A percentile compares a stretch with the other conserved stretches of the same genome.
Evolutionary conservation across 2,113 vertebrate genomes (phyloP).

Genomic region (Sminthopsis crassicaudata): DNA sequence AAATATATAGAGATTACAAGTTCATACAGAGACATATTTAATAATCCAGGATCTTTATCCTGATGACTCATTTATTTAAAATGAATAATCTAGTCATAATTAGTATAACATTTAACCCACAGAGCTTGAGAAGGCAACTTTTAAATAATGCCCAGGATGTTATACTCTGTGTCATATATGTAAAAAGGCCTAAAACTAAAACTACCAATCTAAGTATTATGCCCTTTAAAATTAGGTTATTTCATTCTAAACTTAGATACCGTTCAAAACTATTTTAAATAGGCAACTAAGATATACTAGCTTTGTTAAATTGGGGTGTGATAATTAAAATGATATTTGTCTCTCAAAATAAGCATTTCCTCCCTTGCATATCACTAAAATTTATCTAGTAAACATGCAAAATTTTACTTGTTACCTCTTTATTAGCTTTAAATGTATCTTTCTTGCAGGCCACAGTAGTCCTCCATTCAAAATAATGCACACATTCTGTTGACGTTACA

Average conservation of each 20-base stretch:
- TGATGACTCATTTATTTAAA: background rate
- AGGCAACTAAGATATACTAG: background rate
- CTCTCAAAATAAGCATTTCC: background rate
- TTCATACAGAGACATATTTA: background rate
- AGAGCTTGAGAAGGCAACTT: background rate
- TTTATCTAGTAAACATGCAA: background rate
- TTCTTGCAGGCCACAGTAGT: constrained; percentile 92
- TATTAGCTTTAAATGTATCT: constrained; percentile 91
- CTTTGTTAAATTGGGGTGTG: background rate
- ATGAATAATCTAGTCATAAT: background rate
- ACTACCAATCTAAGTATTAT: background rate
- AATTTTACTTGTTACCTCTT: constrained; percentile 88
- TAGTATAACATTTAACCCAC: background rate
- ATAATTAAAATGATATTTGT: constrained; percentile 1
- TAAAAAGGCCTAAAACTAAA: background rate
- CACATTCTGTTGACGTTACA: constrained; percentile 90
- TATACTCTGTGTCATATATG: background rate
- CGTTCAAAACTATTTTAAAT: background rate
- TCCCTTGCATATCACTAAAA: background rate
- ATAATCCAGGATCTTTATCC: background rate
- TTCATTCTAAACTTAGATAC: constrained; percentile 25
- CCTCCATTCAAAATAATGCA: constrained; percentile 97
- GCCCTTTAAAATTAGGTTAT: background rate
- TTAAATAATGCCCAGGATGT: background rate
- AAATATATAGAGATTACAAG: background rate